A percentile compares a stretch with the other conserved stretches of the same genome.
These are phyloP conservation scores for Dyspetes luteomarginatus DNA, from an alignment of 2,888 invertebrate genomes.

Conservation along the genomic window DNA sequence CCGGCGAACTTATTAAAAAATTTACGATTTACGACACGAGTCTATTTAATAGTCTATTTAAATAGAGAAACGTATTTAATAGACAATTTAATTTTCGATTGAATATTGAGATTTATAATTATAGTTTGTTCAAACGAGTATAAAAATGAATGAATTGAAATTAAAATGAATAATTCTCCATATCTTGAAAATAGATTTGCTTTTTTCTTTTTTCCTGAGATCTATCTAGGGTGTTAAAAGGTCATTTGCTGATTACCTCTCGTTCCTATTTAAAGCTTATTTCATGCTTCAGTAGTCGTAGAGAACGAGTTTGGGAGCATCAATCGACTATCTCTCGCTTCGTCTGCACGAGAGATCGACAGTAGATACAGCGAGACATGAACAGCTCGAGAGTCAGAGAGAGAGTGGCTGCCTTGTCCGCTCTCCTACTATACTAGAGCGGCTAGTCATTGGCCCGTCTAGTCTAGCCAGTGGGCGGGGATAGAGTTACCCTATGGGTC, in stretches of 20 bases:
- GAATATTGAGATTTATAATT: too few species aligned
- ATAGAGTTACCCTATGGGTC: conserved; percentile 76
- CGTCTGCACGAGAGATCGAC: not conserved
- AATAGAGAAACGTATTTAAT: too few species aligned
- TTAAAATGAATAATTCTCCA: not conserved
- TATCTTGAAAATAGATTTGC: not conserved
- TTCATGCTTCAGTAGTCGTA: not conserved
- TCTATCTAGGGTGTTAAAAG: not conserved
- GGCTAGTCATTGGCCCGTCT: conserved; percentile 77
- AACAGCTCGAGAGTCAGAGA: not conserved
- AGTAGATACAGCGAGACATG: not conserved
- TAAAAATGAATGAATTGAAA: conserved; percentile 9
- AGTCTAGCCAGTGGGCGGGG: conserved; percentile 78
- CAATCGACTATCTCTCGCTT: not conserved
- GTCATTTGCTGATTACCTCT: conserved; percentile 13
- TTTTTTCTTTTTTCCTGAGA: not conserved
- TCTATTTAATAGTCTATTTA: too few species aligned
- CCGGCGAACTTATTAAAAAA: too few species aligned
- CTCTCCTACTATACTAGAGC: conserved; percentile 71
- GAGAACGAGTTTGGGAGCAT: not conserved
- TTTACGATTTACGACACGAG: too few species aligned
- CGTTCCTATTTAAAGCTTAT: not conserved
- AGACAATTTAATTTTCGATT: too few species aligned
- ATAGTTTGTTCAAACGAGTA: not conserved
- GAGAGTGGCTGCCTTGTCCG: conserved; percentile 69